Base-by-base conservation (phyloP, 2,113 vertebrate species). In the Percina caprodes region DNA sequence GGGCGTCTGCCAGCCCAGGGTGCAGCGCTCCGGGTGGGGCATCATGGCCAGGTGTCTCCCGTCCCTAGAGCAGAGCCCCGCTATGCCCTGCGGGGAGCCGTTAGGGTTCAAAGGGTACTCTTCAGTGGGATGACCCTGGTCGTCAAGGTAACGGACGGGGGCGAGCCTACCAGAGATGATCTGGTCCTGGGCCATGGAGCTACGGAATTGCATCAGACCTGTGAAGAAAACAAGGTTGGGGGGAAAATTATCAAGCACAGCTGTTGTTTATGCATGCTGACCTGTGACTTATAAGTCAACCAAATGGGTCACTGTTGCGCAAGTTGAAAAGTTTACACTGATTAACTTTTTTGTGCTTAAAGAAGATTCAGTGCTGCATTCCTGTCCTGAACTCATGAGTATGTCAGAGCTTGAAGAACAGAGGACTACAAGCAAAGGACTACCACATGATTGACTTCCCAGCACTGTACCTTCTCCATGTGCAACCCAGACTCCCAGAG, bases 41-140 rank as follows among this genome's bases (percentile, higher is more conserved):
- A 99, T 99, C 92, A 97, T 93, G 42, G 97, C 97, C 82, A 99
- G 86, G 90, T 98, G 97, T 42, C 97, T 95, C 2, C 97, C 97
- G 0, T 98, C 96, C 0, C 23, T 73, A 12, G 97, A 98, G 83
- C 96, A 96, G 55, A 98, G 79, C 0, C 96, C 97, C 0, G 97
- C 97, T 0, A 96, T 78, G 0, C 96, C 97, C 23, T 87, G 86
- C 0, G 95, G 95, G 2, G 97, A 98, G 19, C 97, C 97, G 0
- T 97, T 99, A 1, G 97, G 97, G 83, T 98, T 99, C 83, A 96
- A 80, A 16, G 97, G 97, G 84, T 98, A 99, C 55, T 92, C 89
- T 69, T 96, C 92, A 0, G 97, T 97, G 39, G 97, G 96, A 2
- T 35, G 52, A n/a, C 97, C 96, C 0, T 71, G 86, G 67, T 98